These are phyloP conservation scores for Drosophila melanosoma DNA, from an alignment of 2,888 invertebrate species.

Conservation along the genomic window DNA sequence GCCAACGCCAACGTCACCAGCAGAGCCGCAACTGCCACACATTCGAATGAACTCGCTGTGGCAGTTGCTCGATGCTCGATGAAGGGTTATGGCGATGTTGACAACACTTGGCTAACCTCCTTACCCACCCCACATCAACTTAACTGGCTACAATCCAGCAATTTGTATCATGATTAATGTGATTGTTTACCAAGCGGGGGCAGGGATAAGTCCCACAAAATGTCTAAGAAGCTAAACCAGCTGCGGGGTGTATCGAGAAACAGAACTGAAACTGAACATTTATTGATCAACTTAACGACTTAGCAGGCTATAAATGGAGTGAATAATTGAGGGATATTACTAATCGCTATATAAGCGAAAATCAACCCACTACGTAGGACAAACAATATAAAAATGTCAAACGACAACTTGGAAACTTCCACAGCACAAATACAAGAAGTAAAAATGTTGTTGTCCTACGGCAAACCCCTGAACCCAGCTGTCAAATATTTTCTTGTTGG, in stretches of 20 bases:
- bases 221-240: slow-evolving; percentile 1
- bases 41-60: slow-evolving; percentile 2
- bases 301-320: not conserved
- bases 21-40: slow-evolving; percentile 36
- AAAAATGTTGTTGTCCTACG: not conserved
- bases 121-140: not conserved
- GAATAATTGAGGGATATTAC: not conserved
- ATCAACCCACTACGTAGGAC: not conserved
- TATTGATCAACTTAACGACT: slow-evolving; percentile 1
- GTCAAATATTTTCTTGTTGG: not conserved
- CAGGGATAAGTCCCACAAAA: slow-evolving; percentile 17
- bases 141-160: slow-evolving; percentile 15
- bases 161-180: slow-evolving; percentile 53
- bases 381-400: not conserved
- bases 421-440: not conserved
- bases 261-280: slow-evolving; percentile 7
- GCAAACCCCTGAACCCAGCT: not conserved
- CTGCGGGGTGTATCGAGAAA: not conserved
- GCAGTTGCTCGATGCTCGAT: slow-evolving; percentile 38
- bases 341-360: not conserved
- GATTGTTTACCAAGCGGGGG: slow-evolving; percentile 43
- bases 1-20: slow-evolving; percentile 7
- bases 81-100: slow-evolving; percentile 74
- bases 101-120: slow-evolving; percentile 54
- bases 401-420: not conserved